Percentiles rank a stretch among this genome's conserved stretches.
Evolutionary conservation across 2,888 invertebrate species (phyloP).

Genomic region (Drosophila ezoana): DNA sequence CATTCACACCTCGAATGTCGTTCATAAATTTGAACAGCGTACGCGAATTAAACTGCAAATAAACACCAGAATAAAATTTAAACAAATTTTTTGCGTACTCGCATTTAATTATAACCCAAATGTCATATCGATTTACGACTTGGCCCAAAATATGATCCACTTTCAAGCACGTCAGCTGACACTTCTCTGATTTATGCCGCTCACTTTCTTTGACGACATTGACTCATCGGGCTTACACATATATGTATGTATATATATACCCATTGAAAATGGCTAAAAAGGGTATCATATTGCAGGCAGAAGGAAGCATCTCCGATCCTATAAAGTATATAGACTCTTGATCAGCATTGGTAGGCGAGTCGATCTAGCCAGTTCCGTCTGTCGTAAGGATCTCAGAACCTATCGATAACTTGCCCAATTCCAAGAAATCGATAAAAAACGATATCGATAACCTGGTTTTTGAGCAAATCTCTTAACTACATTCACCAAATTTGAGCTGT

Average conservation of each 20-base stretch:
- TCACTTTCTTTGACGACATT: conserved; percentile 25
- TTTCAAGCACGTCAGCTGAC: conserved; percentile 43
- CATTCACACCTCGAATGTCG: conserved; percentile 46
- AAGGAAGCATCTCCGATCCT: too few relatives aligned
- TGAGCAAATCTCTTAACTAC: too few relatives aligned
- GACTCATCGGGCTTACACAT: conserved; percentile 10
- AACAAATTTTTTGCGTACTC: conserved; percentile 9
- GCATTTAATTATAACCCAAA: conserved; percentile 21
- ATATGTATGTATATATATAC: neutral
- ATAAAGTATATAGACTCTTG: too few relatives aligned
- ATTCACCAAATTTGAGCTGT: too few relatives aligned
- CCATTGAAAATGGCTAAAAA: too few relatives aligned
- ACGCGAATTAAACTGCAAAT: conserved; percentile 39
- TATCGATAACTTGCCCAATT: too few relatives aligned
- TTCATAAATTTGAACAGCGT: conserved; percentile 12
- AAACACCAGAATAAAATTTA: conserved; percentile 12
- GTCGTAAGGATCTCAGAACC: too few relatives aligned
- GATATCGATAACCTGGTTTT: too few relatives aligned
- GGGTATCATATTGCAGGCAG: too few relatives aligned
- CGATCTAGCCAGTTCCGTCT: too few relatives aligned
- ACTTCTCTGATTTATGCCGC: conserved; percentile 11
- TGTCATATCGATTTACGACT: conserved; percentile 35
- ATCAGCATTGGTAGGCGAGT: too few relatives aligned
- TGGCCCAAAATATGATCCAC: conserved; percentile 30
- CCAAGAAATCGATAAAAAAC: too few relatives aligned